Conservation (phyloP, 2,797 vertebrate species). For the Rallus crepitans region DNA sequence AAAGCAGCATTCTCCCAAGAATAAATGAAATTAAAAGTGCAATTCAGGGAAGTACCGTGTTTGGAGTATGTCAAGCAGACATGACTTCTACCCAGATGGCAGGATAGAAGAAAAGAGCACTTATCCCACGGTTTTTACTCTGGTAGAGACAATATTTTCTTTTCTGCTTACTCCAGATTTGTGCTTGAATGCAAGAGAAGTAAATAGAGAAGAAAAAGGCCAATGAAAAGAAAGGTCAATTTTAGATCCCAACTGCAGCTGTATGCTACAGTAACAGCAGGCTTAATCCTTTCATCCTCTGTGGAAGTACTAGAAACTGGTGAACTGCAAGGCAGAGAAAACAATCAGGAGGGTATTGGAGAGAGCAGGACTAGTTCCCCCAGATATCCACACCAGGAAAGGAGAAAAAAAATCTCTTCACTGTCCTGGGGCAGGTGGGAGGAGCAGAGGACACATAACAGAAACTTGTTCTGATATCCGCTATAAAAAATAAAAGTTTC, state of each 20-base stretch:
- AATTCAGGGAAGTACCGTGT: background rate
- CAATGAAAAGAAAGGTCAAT: background rate
- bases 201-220: background rate
- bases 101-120: background rate
- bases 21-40: background rate
- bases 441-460: background rate
- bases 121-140: background rate
- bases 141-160: background rate
- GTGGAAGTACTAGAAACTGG: background rate
- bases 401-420: background rate
- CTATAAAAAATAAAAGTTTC: background rate
- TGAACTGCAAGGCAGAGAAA: background rate
- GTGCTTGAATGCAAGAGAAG: background rate
- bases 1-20: background rate
- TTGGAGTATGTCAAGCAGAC: background rate
- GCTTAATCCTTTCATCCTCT: background rate
- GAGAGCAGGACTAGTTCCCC: background rate
- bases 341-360: background rate
- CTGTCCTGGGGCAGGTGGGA: background rate
- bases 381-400: background rate
- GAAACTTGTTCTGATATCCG: background rate
- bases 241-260: background rate
- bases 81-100: background rate
- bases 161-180: background rate
- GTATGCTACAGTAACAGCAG: background rate